Base-by-base conservation (phyloP, 2,888 invertebrate species). In the Oxyteleia sp. region DNA sequence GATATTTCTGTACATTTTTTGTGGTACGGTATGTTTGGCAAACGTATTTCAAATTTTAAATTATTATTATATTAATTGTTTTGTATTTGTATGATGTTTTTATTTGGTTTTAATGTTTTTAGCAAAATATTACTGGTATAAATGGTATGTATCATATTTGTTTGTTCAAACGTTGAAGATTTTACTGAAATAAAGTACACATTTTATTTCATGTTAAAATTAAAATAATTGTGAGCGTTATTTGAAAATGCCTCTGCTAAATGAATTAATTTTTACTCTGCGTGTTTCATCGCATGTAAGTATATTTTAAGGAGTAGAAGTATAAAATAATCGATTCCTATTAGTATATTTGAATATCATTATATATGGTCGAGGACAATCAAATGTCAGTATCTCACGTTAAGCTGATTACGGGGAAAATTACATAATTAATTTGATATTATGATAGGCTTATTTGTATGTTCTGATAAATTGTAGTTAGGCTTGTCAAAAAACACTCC, bases 311-410 rank as follows among this genome's bases (percentile, higher is more conserved):
- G 32, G 29, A 11, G 55, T 53, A 43, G 18, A 45, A 68, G 47
- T 49, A 49, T 20, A 41, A 53, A 66, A 43, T 66, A 53, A 68
- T 68, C 55, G 68, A 68, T 68, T 45, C 32, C 4, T 68, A 43
- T 20, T 68, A 18, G 43, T 68, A 13, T 45, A 53, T 18, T 53
- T 45, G 43, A 68, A 55, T 55, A 68, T 45, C 43, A 45, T 68
- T 55, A 68, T 55, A 29, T 47, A 49, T 55, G 43, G 11, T 45
- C 55, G 43, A 53, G 32, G 55, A 43, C 20, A 55, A 68, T 55
- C 55, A 45, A 68, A 55, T 68, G 68, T 23, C 68, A 53, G 55
- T 32, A 53, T 55, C 55, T 69, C 57, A 69, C 47, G 69, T 69
- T 57, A 55, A 55, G 69, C 47, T 69, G 45, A 57, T 55, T 69